Base-by-base conservation (phyloP, 2,797 vertebrate species). In the Darevskia mixta region DNA sequence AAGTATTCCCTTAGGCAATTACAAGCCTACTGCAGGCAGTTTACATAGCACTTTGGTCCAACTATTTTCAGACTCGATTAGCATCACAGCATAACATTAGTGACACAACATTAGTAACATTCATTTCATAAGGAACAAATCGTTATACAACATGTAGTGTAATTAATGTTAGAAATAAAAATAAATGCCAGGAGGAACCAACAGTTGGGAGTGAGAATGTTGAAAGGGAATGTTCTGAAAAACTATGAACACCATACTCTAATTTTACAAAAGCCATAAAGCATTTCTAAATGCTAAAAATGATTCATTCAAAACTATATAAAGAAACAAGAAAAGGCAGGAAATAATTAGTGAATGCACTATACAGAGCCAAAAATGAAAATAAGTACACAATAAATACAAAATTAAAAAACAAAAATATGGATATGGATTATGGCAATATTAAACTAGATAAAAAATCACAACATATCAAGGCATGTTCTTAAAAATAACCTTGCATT, bases 111-210 rank as follows among this genome's bases (percentile, higher is more conserved):
- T 45, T 76, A 45, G n/a, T 0, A 23, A 9, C 83, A 15, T 15
- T 3, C 0, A 23, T 0, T 29, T 66, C 25, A 41, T 0, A 18
- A 0, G 4, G 55, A 11, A 0, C 38, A 72, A 76, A 0, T 2
- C 8, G 1, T 5, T 27, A 7, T 3, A 5, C 2, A 61, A 41
- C 0, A 25, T 0, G 9, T 2, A 38, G 35, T 13, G 2, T 0
- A 89, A 73, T 58, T 58, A 43, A 25, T 0, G 5, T 3, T 73
- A 72, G 49, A 35, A 43, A 75, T 13, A 61, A 87, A 87, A 76
- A 67, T 45, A 66, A 43, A 80, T n/a, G n/a, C 58, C 27, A 45
- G 75, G 17, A 15, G 2, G 78, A 45, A 80, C 8, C 82, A 75
- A 41, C 17, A 9, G 41, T 11, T 83, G 27, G 49, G 32, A 73